Evolutionary conservation across 2,888 invertebrate genomes (phyloP), one percentile per base, ranked within the genome.

Genomic region (Colletes collaris): DNA sequence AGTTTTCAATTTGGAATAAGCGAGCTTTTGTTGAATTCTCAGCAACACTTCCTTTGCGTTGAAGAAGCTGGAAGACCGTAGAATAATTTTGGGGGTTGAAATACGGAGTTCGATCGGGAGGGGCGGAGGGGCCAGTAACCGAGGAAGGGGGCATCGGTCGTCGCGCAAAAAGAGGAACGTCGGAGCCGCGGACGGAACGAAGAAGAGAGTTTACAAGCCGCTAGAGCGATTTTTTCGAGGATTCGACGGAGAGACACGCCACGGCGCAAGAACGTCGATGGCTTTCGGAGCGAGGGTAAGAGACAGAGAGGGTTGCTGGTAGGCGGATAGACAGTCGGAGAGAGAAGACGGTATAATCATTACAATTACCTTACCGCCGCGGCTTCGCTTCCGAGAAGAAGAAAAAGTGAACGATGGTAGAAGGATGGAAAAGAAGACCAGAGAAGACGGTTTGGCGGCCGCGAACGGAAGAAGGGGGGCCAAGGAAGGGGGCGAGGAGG

Each of bases 311-410:
- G 44, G 59, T 52, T 11, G 44, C 27, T 8, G 46, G 62, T 63
- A 56, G 56, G 10, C 44, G 55, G 64, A 73, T 67, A 72, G 78
- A 44, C 56, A 59, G 68, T 81, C 44, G 46, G 73, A 75, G 59
- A 83, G 85, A 81, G 86, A 83, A 78, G 79, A 79, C 85, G 84
- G 87, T 85, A 87, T 91, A 91, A 91, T 91, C 90, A 90, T 91
- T 91, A 88, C 91, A 91, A 91, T 91, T 91, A 90, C 90, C 87
- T 87, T 87, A 89, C 90, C 88, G 88, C 88, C 89, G 87, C 88
- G 87, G 87, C 79, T 83, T 88, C 89, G 86, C 83, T 90, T 89
- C 87, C 84, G 84, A 85, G 89, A 88, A 88, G 84, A 83, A 87
- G 81, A 80, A 84, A 86, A 85, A 79, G 82, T 76, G 70, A 71